Conservation (phyloP, 2,888 invertebrate species). For the Athalia circularis region DNA sequence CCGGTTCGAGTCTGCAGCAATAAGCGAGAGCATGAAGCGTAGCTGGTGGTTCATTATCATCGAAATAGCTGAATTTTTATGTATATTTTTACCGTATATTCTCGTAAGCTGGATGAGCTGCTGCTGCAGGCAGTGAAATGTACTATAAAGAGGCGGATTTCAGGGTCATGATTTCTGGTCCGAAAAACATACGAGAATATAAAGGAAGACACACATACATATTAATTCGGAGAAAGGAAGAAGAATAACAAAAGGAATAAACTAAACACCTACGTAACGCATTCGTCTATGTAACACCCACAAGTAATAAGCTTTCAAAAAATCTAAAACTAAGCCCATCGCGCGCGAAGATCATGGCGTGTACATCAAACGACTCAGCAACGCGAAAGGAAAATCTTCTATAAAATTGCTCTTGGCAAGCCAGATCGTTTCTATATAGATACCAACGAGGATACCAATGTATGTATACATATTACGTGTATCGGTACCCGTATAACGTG, state of each 20-base stretch:
- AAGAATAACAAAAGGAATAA: background rate
- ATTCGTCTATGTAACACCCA: too few species aligned
- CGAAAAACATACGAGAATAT: background rate
- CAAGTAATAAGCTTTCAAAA: too few species aligned
- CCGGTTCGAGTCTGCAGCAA: slow-evolving; percentile 21
- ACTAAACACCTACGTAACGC: background rate
- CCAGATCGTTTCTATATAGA: slow-evolving; percentile 11
- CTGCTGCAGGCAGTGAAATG: background rate
- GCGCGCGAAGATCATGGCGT: background rate
- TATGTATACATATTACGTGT: background rate
- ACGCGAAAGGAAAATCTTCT: slow-evolving; percentile 19
- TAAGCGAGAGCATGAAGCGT: background rate
- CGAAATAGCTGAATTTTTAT: slow-evolving; percentile 28
- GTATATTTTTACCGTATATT: slow-evolving; percentile 5
- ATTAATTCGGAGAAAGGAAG: background rate
- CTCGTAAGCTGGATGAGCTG: background rate
- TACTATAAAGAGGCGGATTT: slow-evolving; percentile 2
- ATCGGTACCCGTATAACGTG: background rate
- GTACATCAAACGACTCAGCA: background rate
- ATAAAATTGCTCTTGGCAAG: slow-evolving; percentile 8
- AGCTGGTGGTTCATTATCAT: slow-evolving; percentile 9
- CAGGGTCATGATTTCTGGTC: slow-evolving; percentile 5
- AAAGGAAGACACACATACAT: background rate
- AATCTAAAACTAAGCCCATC: too few species aligned
- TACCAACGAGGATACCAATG: background rate